Conservation (phyloP, 2,113 vertebrate genomes). For the Pteruthius melanotis region DNA sequence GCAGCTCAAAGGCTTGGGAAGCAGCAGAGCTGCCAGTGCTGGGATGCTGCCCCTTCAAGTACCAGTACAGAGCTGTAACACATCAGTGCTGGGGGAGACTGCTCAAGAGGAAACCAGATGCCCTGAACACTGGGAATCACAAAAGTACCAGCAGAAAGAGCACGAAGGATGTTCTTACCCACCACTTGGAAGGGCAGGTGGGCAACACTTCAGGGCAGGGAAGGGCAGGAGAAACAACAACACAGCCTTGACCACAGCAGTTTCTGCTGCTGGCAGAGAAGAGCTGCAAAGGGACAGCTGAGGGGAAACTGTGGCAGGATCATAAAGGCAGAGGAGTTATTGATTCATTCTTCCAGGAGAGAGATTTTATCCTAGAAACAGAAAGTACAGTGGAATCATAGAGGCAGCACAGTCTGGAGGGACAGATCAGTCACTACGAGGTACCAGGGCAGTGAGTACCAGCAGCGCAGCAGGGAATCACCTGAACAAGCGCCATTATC, state of each 20-base stretch:
- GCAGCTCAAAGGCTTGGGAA: background rate
- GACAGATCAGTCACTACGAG: background rate
- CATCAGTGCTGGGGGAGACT: background rate
- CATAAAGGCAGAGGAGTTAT: background rate
- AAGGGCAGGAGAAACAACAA: background rate
- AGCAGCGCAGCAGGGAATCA: background rate
- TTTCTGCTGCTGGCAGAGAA: background rate
- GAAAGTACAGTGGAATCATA: background rate
- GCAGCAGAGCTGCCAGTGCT: background rate
- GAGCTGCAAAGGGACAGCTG: background rate
- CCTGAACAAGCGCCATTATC: background rate
- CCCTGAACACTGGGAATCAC: background rate
- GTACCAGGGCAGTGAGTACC: background rate
- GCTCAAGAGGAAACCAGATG: background rate
- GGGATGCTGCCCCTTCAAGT: fast-evolving
- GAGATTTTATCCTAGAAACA: background rate
- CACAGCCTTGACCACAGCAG: background rate
- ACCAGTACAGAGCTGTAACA: fast-evolving
- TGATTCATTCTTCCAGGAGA: background rate
- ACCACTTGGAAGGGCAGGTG: background rate
- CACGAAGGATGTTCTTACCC: background rate
- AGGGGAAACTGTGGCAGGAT: background rate
- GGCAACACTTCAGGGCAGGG: background rate
- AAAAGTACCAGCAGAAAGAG: background rate
- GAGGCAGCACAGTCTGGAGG: background rate